phyloP scores from a whole-genome alignment of 2,797 vertebrate genomes.

The Acanthurus tractus region DNA sequence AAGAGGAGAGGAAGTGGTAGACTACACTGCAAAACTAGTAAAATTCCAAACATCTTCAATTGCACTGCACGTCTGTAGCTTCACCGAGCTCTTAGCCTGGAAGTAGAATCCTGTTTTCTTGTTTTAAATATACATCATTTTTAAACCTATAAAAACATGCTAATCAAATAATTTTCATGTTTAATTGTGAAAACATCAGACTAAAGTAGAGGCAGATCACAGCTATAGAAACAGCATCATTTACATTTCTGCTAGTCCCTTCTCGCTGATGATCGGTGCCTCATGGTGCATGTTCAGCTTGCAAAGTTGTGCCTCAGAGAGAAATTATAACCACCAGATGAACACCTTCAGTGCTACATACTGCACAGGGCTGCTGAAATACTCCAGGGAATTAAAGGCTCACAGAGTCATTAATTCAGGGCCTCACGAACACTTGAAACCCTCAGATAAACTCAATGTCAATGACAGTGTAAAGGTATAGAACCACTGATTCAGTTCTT shows the following conservation, averaged over 20 bases:
- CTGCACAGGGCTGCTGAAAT: constrained; percentile 26
- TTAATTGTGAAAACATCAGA: neutral
- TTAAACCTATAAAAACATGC: neutral
- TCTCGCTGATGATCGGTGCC: neutral
- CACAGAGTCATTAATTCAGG: constrained; percentile 45
- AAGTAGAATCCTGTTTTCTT: no score
- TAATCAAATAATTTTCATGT: neutral
- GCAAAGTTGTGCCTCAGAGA: neutral
- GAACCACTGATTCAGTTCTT: constrained; percentile 22
- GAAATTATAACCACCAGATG: constrained; percentile 21
- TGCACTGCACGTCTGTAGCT: no score
- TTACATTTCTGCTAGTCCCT: neutral
- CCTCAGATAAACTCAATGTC: constrained; percentile 23
- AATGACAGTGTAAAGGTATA: constrained; percentile 2
- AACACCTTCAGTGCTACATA: constrained; percentile 29
- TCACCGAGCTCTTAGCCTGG: no score
- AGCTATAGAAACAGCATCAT: no score
- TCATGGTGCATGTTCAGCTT: neutral
- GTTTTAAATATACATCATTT: no score
- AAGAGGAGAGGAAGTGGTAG: neutral
- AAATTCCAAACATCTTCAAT: no score
- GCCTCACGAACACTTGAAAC: constrained; percentile 10
- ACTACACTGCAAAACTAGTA: no score
- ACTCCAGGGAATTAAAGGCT: constrained; percentile 50
- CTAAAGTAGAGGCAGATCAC: neutral